Evolutionary conservation across 1,140 invertebrate species (phyloP).

Genomic region (Antheraea mylitta): DNA sequence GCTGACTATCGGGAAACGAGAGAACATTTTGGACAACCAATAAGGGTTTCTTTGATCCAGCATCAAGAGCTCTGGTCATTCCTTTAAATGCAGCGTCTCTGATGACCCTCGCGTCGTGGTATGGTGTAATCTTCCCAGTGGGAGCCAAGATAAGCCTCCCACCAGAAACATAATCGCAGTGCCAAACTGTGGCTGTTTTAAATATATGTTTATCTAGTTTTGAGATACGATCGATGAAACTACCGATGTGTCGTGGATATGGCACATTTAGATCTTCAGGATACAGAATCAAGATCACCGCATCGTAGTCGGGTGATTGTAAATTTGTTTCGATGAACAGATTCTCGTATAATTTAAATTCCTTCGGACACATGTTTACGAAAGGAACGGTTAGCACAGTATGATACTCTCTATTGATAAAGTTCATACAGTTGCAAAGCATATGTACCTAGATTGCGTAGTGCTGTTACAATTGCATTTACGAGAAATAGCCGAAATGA

Average conservation of each 20-base stretch:
- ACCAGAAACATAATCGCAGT: slow-evolving; percentile 81
- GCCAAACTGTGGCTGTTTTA: slow-evolving; percentile 78
- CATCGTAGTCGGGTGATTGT: slow-evolving; percentile 70
- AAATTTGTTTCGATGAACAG: slow-evolving; percentile 68
- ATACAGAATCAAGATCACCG: slow-evolving; percentile 70
- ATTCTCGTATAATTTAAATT: slow-evolving; percentile 63
- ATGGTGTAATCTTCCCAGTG: slow-evolving; percentile 87
- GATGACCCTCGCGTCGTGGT: slow-evolving; percentile 85
- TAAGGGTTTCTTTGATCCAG: slow-evolving; percentile 86
- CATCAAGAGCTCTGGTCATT: slow-evolving; percentile 77
- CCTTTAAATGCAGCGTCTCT: slow-evolving; percentile 74
- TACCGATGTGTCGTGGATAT: slow-evolving; percentile 54
- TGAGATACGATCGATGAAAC: slow-evolving; percentile 52
- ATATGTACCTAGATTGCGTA: background rate
- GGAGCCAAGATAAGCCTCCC: slow-evolving; percentile 86
- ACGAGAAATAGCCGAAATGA: background rate
- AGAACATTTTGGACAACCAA: slow-evolving; percentile 79
- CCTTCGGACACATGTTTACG: slow-evolving; percentile 20
- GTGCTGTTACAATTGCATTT: background rate
- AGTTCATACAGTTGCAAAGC: background rate
- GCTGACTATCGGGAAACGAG: slow-evolving; percentile 80
- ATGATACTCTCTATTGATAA: background rate
- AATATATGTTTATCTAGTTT: slow-evolving; percentile 71
- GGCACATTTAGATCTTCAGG: slow-evolving; percentile 57
- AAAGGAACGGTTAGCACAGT: background rate